Base-by-base conservation (phyloP, 2,113 vertebrate genomes). In the Sardina pilchardus region DNA sequence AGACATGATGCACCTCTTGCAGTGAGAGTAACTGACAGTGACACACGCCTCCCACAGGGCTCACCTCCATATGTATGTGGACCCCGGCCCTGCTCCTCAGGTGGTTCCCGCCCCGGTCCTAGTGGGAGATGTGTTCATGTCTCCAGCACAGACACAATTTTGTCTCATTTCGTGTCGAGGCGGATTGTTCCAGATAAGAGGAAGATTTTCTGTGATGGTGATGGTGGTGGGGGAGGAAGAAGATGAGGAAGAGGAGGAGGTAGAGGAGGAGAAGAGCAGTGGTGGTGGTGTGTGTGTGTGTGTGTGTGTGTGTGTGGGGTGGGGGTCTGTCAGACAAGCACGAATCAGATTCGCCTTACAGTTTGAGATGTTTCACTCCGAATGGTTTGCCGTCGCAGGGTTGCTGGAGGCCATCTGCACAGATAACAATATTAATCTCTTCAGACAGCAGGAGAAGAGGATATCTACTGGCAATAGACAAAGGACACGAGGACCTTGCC, bases 351-450 rank as follows among this genome's bases (percentile, higher is more conserved):
- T 34, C 26, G 42, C 78, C 43, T 47, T 34, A 21, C 78, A 39
- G 81, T 83, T 85, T 42, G 63, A n/a, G 81, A 82, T 85, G 19
- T 83, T 88, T 75, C 59, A 78, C 85, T 84, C 82, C 50, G 71
- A 85, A 85, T 47, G 84, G 78, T 83, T 84, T 81, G 81, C 47
- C 82, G 81, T 87, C 82, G 78, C 47, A 48, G n/a, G 75, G 86
- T 85, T 84, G 84, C 86, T 88, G 82, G 83, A 82, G 91, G 89
- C 86, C 53, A 83, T 86, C 78, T 85, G 82, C 45, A 56, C 87
- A 85, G 83, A 86, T 88, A 89, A 89, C 85, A 86, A 81, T 88
- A 89, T 89, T 90, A 91, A 90, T 90, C 85, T 90, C 87, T 81
- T 88, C 89, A 86, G 88, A 90, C 89, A 89, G 88, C 85, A 83